Evolutionary conservation across 2,113 vertebrate genomes (phyloP).

Genomic region (Mormoops blainvillei): DNA sequence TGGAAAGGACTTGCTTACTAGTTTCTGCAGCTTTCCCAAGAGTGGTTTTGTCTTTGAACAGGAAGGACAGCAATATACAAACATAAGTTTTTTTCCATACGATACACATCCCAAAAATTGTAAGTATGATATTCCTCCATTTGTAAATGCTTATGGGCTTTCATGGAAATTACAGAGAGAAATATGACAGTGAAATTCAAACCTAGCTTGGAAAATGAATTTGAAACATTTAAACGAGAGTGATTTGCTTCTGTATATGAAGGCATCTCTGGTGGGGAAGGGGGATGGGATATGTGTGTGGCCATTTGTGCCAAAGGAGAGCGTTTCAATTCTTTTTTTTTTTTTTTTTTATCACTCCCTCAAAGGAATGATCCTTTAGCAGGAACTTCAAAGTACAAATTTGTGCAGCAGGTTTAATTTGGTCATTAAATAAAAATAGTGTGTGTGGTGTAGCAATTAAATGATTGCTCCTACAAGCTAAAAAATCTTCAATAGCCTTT

Average conservation of each 20-base stretch:
- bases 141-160: constrained; percentile 37
- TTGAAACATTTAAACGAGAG: not conserved
- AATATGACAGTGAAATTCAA: not conserved
- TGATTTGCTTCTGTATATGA: not conserved
- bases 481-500: constrained; percentile 53
- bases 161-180: not conserved
- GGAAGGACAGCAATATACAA: constrained; percentile 40
- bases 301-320: not conserved
- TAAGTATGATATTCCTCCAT: constrained; percentile 50
- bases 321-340: not conserved
- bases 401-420: constrained; percentile 39
- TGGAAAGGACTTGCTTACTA: constrained; percentile 3
- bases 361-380: constrained; percentile 12
- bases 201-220: constrained; percentile 39
- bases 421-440: not conserved
- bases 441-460: not conserved
- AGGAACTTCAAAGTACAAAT: constrained; percentile 46
- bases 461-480: constrained; percentile 23
- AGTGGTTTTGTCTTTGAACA: constrained; percentile 39
- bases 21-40: constrained; percentile 34
- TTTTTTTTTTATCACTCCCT: not conserved
- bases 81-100: constrained; percentile 19
- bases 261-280: not conserved
- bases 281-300: not conserved
- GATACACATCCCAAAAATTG: constrained; percentile 63